A percentile compares a stretch with the other conserved stretches of the same genome.
Conservation (phyloP, 2,113 vertebrate genomes). For the Dinomys branickii region DNA sequence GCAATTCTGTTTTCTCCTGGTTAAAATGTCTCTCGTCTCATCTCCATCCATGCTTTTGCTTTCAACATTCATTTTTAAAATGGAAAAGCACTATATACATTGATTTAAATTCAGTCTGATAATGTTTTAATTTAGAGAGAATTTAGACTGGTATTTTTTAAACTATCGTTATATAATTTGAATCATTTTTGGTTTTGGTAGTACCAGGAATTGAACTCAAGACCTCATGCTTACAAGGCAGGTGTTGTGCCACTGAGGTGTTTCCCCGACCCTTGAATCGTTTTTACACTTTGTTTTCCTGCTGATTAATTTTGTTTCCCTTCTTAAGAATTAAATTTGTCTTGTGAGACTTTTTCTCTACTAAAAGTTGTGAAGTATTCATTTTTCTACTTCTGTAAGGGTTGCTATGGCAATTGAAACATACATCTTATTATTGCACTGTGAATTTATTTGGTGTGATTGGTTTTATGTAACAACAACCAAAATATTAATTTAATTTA, state of each 20-base stretch:
- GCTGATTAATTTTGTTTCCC: background rate
- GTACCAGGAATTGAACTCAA: too few relatives aligned
- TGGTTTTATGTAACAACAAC: background rate
- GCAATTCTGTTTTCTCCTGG: background rate
- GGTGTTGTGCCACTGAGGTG: too few relatives aligned
- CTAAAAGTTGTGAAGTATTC: background rate
- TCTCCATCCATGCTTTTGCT: background rate
- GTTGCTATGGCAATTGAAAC: background rate
- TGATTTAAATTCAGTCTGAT: background rate
- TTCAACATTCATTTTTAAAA: background rate
- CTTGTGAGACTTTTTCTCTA: background rate
- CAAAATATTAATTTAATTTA: slow-evolving; percentile 27
- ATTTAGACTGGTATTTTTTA: background rate
- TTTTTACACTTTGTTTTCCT: background rate
- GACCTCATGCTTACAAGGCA: too few relatives aligned
- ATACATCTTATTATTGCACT: background rate
- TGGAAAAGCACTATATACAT: background rate
- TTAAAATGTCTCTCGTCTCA: background rate
- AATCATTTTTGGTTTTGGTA: background rate
- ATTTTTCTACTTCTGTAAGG: background rate
- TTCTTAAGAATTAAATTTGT: background rate
- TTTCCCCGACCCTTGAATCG: background rate
- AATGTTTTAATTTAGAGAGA: background rate
- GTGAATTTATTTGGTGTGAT: background rate
- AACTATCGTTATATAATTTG: background rate